Conservation (phyloP, 2,888 invertebrate species). For the Margaritifera margaritifera region DNA sequence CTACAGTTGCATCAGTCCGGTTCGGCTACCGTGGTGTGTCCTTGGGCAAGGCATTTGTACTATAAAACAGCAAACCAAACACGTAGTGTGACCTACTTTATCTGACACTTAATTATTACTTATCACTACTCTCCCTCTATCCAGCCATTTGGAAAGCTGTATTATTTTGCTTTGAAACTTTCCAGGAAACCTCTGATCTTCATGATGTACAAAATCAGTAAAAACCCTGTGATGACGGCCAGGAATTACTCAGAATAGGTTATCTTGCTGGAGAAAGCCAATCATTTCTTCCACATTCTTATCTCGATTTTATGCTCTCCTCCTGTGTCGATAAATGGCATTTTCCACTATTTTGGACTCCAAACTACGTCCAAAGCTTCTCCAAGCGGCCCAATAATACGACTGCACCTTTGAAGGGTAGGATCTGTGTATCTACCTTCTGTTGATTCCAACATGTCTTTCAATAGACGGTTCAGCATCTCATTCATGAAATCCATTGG, state of each 20-base stretch:
- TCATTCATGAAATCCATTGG: constrained; percentile 30
- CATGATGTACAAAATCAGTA: constrained; percentile 2
- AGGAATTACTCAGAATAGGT: background rate
- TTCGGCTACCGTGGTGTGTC: too few relatives aligned
- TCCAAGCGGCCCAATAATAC: constrained; percentile 19
- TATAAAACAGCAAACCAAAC: too few relatives aligned
- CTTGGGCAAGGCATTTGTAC: too few relatives aligned
- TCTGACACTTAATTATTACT: constrained; percentile 3
- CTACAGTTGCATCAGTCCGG: too few relatives aligned
- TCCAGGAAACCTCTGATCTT: constrained; percentile 3
- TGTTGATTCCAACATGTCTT: constrained; percentile 6
- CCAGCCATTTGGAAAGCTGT: constrained; percentile 13
- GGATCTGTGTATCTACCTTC: constrained; percentile 18
- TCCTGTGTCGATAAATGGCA: constrained; percentile 16
- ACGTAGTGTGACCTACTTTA: too few relatives aligned
- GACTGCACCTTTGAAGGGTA: constrained; percentile 18
- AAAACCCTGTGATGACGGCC: constrained; percentile 4
- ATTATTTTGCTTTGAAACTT: constrained; percentile 6
- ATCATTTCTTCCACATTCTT: constrained; percentile 6
- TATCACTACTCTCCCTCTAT: constrained; percentile 6
- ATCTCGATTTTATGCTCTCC: constrained; percentile 14
- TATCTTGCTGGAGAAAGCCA: background rate
- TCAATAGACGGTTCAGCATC: constrained; percentile 19
- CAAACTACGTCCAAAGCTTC: constrained; percentile 17
- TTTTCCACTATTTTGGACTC: constrained; percentile 17